A percentile compares a stretch with the other conserved stretches of the same genome.
Conservation (phyloP, 2,888 invertebrate species). For the Acrocyrtus sp. region DNA sequence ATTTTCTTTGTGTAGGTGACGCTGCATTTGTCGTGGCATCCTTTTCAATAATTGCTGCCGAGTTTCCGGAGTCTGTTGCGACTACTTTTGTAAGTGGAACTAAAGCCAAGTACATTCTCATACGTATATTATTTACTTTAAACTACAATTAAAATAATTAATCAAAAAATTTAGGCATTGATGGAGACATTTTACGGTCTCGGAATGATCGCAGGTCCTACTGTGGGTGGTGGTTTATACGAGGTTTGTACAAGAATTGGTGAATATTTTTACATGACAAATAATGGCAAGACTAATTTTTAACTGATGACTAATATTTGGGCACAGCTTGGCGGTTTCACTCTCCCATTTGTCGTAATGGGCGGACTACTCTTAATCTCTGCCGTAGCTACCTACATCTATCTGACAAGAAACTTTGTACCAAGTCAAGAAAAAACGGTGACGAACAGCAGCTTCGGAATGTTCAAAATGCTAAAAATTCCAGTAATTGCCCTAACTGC, state of each 20-base stretch:
- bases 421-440: constrained; percentile 9
- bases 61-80: constrained; percentile 69
- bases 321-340: constrained; percentile 66
- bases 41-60: constrained; percentile 68
- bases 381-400: constrained; percentile 64
- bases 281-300: too few relatives aligned
- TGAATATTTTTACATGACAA: too few relatives aligned
- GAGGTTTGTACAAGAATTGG: too few relatives aligned
- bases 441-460: constrained; percentile 65
- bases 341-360: constrained; percentile 67
- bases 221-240: constrained; percentile 65
- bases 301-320: constrained; percentile 19
- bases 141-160: too few relatives aligned
- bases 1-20: too few relatives aligned
- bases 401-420: constrained; percentile 68
- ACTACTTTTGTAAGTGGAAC: constrained; percentile 68
- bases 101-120: not conserved
- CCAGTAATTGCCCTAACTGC: constrained; percentile 80
- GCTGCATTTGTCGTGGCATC: constrained; percentile 66
- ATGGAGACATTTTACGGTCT: constrained; percentile 67
- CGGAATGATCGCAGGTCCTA: constrained; percentile 67
- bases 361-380: constrained; percentile 66
- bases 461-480: constrained; percentile 74
- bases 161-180: constrained; percentile 66
- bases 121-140: constrained; percentile 23